phyloP scores from a whole-genome alignment of 2,888 invertebrate genomes.

The Pyrrhosoma nymphula region DNA sequence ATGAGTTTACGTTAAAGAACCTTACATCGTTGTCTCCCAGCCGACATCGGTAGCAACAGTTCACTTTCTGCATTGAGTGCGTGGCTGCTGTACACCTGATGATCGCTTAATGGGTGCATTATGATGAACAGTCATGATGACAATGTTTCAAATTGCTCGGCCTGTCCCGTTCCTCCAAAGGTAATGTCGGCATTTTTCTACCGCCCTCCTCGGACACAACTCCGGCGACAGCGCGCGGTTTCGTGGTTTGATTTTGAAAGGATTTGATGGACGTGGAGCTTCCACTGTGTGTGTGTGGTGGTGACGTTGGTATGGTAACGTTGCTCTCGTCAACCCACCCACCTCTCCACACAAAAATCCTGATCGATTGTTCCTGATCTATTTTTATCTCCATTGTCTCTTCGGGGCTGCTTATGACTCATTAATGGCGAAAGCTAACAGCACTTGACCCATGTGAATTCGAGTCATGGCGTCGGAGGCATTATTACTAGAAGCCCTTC shows the following conservation, averaged over 20 bases:
- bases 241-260: not conserved
- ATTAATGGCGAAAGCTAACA: constrained; percentile 8
- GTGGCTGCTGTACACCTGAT: not conserved
- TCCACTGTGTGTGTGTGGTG: not conserved
- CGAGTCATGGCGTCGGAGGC: not conserved
- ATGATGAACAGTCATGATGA: not conserved
- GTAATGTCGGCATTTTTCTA: not conserved
- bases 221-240: not conserved
- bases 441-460: not conserved
- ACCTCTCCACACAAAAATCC: not conserved
- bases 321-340: not conserved
- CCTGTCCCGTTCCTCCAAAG: not conserved
- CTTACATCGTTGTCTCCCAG: no score
- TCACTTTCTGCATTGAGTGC: no score
- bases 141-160: not conserved
- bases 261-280: not conserved
- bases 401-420: not conserved
- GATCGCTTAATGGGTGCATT: not conserved
- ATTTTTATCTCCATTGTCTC: not conserved
- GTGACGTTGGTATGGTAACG: not conserved
- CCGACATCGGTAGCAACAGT: no score
- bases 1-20: no score
- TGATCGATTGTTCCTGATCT: not conserved
- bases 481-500: not conserved
- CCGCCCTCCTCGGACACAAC: not conserved